Base-by-base conservation (phyloP, 2,113 vertebrate genomes). In the Triplophysa rosa region DNA sequence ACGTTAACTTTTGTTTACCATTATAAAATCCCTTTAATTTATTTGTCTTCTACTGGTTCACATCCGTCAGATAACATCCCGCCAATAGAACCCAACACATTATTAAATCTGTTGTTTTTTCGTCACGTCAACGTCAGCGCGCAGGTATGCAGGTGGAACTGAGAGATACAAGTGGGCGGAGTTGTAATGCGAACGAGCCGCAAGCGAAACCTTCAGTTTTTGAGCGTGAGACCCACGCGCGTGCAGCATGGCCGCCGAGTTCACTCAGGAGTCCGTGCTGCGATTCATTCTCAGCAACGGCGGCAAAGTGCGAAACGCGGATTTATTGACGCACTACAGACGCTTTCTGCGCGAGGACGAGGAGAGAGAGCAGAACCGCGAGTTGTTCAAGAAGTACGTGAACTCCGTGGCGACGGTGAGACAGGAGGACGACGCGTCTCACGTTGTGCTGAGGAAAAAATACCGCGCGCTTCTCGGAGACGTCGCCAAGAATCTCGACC, bases 331-430 rank as follows among this genome's bases (percentile, higher is more conserved):
- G 1, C 95, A 98, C 91, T 98, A 96, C 86, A 88, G 67, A 59
- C 1, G 23, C 56, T 97, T 95, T 47, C 84, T 99, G 21, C 93
- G 94, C 16, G 76, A 92, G 3, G 87, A 93, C 4, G 84, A 81
- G 69, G 87, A 93, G 87, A 89, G 84, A 56, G 87, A 85, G 73
- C 90, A 83, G 49, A 94, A 95, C 89, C 92, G 97, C 16, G 95
- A 97, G 37, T 87, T 87, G 40, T 99, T 99, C 84, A 98, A 98
- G 82, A 91, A 87, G 85, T 96, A 93, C 29, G 95, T 99, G 58
- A 98, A 98, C 88, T 88, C 95, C 0, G 86, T 98, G 87, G 97
- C 97, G 12, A 94, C 93, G 29, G 96, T 97, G 68, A 89, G 69
- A 52, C 93, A 92, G 85, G 87, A 92, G 74, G 90, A 89, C 40